Percentiles rank a stretch among this genome's conserved stretches.
These are phyloP conservation scores for Drosophila vallismaia DNA, from an alignment of 2,888 invertebrate species.

Conservation along the genomic window DNA sequence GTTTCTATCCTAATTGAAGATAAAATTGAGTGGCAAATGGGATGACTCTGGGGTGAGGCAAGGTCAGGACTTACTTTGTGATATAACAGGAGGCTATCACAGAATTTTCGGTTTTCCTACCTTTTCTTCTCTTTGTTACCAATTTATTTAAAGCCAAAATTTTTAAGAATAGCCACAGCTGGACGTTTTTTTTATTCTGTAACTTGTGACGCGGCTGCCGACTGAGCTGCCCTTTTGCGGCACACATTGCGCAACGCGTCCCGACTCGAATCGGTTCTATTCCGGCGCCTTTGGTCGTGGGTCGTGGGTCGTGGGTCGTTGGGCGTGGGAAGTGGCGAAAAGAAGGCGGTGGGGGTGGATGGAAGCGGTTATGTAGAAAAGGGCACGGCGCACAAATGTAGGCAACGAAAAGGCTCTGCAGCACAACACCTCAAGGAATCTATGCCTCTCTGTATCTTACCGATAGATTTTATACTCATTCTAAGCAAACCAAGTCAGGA, in stretches of 20 bases:
- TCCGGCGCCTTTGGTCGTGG: slow-evolving; percentile 40
- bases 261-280: slow-evolving; percentile 44
- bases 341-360: neutral
- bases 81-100: slow-evolving; percentile 1
- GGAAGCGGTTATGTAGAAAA: slow-evolving; percentile 39
- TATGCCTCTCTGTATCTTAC: neutral
- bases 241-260: slow-evolving; percentile 73
- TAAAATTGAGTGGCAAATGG: neutral
- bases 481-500: neutral
- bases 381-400: slow-evolving; percentile 69
- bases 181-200: slow-evolving; percentile 56
- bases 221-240: slow-evolving; percentile 52
- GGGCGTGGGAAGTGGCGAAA: slow-evolving; percentile 8
- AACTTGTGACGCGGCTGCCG: slow-evolving; percentile 39
- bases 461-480: neutral
- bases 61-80: slow-evolving; percentile 1
- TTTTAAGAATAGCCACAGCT: neutral
- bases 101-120: neutral
- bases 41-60: neutral
- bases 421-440: neutral
- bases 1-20: neutral
- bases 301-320: slow-evolving; percentile 16
- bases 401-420: slow-evolving; percentile 54
- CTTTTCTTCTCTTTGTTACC: too few species aligned
- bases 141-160: neutral